phyloP scores from a whole-genome alignment of 1,140 invertebrate genomes.

The Nasonia vitripennis region DNA sequence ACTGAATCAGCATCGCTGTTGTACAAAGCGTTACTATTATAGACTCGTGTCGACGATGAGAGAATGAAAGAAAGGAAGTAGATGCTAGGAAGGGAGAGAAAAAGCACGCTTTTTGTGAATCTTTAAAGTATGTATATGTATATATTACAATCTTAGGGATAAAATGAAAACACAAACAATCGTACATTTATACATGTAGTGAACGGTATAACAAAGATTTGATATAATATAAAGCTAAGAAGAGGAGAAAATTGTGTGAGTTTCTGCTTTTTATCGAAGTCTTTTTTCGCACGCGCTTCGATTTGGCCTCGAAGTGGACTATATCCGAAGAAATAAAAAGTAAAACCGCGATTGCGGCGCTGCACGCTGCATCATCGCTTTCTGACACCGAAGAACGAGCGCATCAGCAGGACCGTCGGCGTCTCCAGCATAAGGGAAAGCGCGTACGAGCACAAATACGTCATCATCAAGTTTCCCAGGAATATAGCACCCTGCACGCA shows the following conservation, averaged over 20 bases:
- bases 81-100: background rate
- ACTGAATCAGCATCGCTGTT: conserved; percentile 59
- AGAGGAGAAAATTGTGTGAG: background rate
- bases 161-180: conserved; percentile 45
- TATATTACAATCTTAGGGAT: conserved; percentile 44
- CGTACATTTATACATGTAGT: conserved; percentile 34
- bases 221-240: conserved; percentile 3
- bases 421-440: conserved; percentile 66
- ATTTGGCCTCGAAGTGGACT: background rate
- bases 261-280: conserved; percentile 23
- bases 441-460: conserved; percentile 61
- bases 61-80: conserved; percentile 11
- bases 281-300: background rate
- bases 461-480: conserved; percentile 56
- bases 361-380: conserved; percentile 44
- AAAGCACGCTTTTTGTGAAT: conserved; percentile 32
- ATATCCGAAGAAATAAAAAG: background rate
- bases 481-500: conserved; percentile 56
- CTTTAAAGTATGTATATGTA: conserved; percentile 30
- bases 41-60: conserved; percentile 24
- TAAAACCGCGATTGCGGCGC: background rate
- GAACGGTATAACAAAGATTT: conserved; percentile 27
- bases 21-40: conserved; percentile 58
- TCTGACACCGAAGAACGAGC: conserved; percentile 51
- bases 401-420: conserved; percentile 64